These are phyloP conservation scores for Volucella zonaria DNA, from an alignment of 2,888 invertebrate genomes.

Conservation along the genomic window DNA sequence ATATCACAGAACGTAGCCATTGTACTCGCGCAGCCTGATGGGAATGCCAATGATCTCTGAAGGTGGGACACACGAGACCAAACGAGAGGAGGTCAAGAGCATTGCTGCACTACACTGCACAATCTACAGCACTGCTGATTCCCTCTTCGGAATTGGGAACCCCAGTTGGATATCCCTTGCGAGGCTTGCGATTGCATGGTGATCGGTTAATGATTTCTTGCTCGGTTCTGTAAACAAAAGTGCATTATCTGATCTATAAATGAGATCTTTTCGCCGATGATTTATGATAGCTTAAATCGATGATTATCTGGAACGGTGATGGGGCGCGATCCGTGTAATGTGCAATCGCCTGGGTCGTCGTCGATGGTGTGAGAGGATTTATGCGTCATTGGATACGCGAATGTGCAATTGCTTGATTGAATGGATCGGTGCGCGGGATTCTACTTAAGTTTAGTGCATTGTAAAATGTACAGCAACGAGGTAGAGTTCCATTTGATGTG, in stretches of 20 bases:
- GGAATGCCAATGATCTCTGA: constrained; percentile 62
- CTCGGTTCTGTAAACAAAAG: constrained; percentile 73
- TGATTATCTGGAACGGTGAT: constrained; percentile 73
- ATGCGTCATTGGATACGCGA: constrained; percentile 73
- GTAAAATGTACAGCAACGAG: too few relatives aligned
- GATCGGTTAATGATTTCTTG: constrained; percentile 74
- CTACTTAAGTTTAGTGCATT: neutral
- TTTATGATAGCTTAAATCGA: constrained; percentile 74
- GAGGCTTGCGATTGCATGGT: constrained; percentile 63
- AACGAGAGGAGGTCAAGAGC: constrained; percentile 62
- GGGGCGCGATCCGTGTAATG: constrained; percentile 68
- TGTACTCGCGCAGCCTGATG: constrained; percentile 44
- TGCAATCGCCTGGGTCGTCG: constrained; percentile 61
- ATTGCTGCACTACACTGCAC: constrained; percentile 5
- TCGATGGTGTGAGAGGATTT: constrained; percentile 72
- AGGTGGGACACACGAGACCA: constrained; percentile 47
- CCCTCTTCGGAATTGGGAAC: constrained; percentile 49
- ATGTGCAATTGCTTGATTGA: constrained; percentile 70
- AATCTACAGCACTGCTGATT: neutral
- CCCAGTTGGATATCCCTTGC: constrained; percentile 35
- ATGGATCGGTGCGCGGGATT: constrained; percentile 38
- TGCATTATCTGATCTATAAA: constrained; percentile 74
- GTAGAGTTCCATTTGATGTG: too few relatives aligned
- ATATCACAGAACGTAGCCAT: constrained; percentile 54
- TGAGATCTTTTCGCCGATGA: constrained; percentile 73